phyloP scores from a whole-genome alignment of 2,888 invertebrate species.

The Pyralis farinalis region DNA sequence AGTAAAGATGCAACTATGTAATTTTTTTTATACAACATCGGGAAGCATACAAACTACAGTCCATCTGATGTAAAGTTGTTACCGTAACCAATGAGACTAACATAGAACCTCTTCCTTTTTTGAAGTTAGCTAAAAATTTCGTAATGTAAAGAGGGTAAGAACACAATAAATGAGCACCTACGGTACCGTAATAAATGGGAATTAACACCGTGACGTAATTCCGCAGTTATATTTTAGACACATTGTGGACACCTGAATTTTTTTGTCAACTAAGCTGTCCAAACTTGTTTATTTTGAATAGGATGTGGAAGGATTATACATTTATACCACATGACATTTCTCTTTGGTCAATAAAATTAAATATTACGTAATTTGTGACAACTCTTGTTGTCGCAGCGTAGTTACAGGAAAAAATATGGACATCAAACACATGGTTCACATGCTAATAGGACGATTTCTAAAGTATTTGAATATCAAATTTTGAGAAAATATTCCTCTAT shows the following conservation, averaged over 20 bases:
- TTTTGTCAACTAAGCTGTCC: background rate
- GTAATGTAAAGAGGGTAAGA: too few species aligned
- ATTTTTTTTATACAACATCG: too few species aligned
- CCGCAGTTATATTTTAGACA: background rate
- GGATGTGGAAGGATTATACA: background rate
- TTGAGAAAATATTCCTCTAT: too few species aligned
- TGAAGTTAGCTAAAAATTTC: too few species aligned
- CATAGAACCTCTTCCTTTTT: too few species aligned
- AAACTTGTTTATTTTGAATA: background rate
- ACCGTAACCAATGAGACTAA: too few species aligned
- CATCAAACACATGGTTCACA: background rate
- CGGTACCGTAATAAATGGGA: too few species aligned
- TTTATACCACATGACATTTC: background rate
- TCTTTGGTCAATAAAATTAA: background rate
- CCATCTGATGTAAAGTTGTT: too few species aligned
- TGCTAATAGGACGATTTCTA: background rate
- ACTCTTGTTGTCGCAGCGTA: background rate
- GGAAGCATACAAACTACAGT: too few species aligned
- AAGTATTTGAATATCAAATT: conserved; percentile 1
- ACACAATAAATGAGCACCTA: too few species aligned
- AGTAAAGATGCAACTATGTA: too few species aligned
- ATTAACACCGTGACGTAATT: background rate
- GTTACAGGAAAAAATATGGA: background rate
- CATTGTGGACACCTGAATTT: background rate
- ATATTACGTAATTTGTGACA: background rate